Evolutionary conservation across 2,113 vertebrate genomes (phyloP).

Genomic region (Cygnus buccinator): DNA sequence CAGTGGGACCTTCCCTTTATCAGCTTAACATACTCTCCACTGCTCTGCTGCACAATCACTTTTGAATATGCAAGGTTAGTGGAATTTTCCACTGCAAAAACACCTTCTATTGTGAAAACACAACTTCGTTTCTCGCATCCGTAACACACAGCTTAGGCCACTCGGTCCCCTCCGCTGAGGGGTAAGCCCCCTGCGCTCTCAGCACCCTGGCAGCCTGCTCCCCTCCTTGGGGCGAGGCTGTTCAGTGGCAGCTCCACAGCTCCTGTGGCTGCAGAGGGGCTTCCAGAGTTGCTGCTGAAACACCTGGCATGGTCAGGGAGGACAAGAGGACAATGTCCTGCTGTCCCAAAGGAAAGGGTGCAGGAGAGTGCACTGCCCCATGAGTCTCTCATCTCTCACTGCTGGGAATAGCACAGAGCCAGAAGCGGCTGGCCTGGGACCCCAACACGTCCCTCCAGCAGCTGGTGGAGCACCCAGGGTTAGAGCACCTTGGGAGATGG

Average conservation of each 20-base stretch:
- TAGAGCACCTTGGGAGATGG: background rate
- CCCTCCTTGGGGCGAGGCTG: background rate
- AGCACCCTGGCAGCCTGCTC: background rate
- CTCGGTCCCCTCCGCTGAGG: background rate
- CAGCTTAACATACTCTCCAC: too few species aligned
- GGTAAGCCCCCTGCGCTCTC: accelerated
- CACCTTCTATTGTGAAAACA: too few species aligned
- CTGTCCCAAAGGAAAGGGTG: background rate
- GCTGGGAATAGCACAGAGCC: background rate
- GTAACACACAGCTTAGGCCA: background rate
- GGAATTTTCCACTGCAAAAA: too few species aligned
- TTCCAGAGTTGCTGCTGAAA: background rate
- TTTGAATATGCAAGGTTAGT: too few species aligned
- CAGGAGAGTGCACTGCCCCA: background rate
- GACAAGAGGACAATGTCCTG: background rate
- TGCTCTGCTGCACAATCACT: too few species aligned
- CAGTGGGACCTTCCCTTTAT: too few species aligned
- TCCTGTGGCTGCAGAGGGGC: accelerated
- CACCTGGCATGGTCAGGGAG: accelerated
- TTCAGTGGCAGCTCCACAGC: background rate
- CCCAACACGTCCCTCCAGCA: background rate
- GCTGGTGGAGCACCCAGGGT: background rate
- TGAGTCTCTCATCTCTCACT: background rate
- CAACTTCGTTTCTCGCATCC: too few species aligned
- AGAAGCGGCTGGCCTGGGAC: background rate